These are phyloP conservation scores for Echeneis naucrates DNA, from an alignment of 2,797 vertebrate genomes.

Conservation along the genomic window DNA sequence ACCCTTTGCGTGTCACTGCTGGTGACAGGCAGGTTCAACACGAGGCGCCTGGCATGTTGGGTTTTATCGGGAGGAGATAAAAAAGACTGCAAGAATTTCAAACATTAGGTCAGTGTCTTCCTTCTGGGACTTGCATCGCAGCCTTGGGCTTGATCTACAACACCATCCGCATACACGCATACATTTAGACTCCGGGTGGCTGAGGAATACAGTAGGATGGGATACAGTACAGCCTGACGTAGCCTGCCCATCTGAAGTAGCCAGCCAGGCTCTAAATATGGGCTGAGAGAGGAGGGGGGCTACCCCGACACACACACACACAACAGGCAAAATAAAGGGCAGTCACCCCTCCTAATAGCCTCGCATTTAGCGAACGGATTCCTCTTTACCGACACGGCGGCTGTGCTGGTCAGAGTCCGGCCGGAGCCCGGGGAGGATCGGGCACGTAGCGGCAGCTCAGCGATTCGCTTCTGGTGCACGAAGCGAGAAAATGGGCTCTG, in stretches of 20 bases:
- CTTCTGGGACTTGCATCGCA: constrained; percentile 33
- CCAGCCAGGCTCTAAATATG: constrained; percentile 76
- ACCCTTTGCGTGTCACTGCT: constrained; percentile 45
- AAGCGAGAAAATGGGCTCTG: constrained; percentile 71
- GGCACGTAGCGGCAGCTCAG: constrained; percentile 67
- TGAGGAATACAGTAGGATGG: constrained; percentile 57
- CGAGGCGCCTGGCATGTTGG: constrained; percentile 41
- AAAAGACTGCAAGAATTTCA: constrained; percentile 43
- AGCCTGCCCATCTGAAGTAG: constrained; percentile 80
- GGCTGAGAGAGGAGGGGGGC: constrained; percentile 47
- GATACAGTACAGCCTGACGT: constrained; percentile 71
- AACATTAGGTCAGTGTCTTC: constrained; percentile 46
- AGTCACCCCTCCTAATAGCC: constrained; percentile 51
- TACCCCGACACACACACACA: constrained; percentile 42
- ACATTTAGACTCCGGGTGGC: constrained; percentile 8
- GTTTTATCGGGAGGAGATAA: constrained; percentile 37
- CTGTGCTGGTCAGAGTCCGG: constrained; percentile 48
- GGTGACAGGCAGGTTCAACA: constrained; percentile 42
- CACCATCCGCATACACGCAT: constrained; percentile 12
- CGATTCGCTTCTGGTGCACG: constrained; percentile 71
- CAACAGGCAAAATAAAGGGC: constrained; percentile 64
- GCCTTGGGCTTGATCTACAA: constrained; percentile 33
- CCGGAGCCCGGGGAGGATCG: constrained; percentile 48
- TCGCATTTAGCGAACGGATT: constrained; percentile 53
- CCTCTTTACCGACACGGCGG: constrained; percentile 49